Evolutionary conservation across 1,140 invertebrate species (phyloP).

Genomic region (Eupeodes corollae): DNA sequence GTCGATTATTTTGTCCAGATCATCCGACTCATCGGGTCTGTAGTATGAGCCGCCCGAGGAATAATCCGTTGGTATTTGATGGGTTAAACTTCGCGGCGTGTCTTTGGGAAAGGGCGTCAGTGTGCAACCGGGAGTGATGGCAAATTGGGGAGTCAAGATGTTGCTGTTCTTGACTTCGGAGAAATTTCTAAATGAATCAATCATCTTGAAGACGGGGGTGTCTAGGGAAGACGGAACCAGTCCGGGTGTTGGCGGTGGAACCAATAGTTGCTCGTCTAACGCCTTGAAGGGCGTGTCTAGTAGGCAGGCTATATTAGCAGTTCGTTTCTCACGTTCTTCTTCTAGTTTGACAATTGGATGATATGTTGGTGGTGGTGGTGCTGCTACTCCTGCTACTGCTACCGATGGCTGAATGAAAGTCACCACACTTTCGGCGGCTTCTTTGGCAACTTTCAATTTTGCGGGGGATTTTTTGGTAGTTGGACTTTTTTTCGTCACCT

Average conservation of each 20-base stretch:
- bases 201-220: constrained; percentile 3
- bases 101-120: constrained; percentile 21
- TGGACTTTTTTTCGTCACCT: background rate
- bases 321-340: constrained; percentile 4
- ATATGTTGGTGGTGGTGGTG: too few relatives aligned
- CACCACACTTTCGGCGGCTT: too few relatives aligned
- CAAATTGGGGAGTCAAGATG: constrained; percentile 25
- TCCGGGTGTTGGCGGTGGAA: constrained; percentile 28
- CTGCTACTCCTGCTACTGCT: too few relatives aligned
- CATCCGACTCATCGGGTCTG: constrained; percentile 33
- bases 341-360: background rate
- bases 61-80: constrained; percentile 22
- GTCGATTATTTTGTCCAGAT: constrained; percentile 26
- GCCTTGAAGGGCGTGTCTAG: constrained; percentile 26
- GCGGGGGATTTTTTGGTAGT: background rate
- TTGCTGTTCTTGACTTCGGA: constrained; percentile 31
- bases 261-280: background rate
- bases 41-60: constrained; percentile 33
- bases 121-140: constrained; percentile 30
- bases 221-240: constrained; percentile 6
- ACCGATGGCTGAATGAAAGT: too few relatives aligned
- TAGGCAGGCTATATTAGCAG: constrained; percentile 18
- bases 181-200: constrained; percentile 8
- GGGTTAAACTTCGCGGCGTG: constrained; percentile 17
- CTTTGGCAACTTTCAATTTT: too few relatives aligned